These are phyloP conservation scores for Drosophila phalerata DNA, from an alignment of 2,888 invertebrate species.

Conservation along the genomic window DNA sequence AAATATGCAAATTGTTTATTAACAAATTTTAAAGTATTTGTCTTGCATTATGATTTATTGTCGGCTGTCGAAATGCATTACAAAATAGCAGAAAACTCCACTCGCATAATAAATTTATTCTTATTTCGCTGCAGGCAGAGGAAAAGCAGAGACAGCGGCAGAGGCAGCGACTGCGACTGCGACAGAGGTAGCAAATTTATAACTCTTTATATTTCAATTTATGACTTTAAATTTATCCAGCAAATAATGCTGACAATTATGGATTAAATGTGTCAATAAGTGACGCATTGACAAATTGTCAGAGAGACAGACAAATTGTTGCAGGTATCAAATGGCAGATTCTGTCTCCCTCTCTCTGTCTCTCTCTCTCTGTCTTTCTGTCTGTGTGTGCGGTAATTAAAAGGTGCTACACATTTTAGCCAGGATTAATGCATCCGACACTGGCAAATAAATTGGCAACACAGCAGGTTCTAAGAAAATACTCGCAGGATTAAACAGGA, in stretches of 20 bases:
- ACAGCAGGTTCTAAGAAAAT: constrained; percentile 19
- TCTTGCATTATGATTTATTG: constrained; percentile 61
- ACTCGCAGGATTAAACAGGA: constrained; percentile 1
- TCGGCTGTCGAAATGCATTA: constrained; percentile 20
- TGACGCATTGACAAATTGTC: constrained; percentile 69
- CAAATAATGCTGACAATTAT: constrained; percentile 76
- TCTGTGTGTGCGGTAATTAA: constrained; percentile 39
- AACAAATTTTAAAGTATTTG: constrained; percentile 68
- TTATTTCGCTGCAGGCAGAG: constrained; percentile 20
- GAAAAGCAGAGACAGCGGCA: background rate
- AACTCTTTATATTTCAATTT: constrained; percentile 73
- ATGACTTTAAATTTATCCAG: constrained; percentile 72
- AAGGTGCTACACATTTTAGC: constrained; percentile 28
- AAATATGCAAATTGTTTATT: constrained; percentile 72
- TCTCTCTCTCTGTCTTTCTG: background rate
- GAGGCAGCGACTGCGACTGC: background rate
- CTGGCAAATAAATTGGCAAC: constrained; percentile 32
- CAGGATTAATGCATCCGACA: constrained; percentile 43
- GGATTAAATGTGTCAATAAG: constrained; percentile 77
- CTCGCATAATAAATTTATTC: constrained; percentile 42
- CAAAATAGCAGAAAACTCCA: constrained; percentile 14
- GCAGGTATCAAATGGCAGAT: constrained; percentile 35
- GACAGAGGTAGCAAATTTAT: constrained; percentile 36
- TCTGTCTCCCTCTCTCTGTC: background rate
- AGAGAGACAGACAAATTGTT: constrained; percentile 18